Conservation (phyloP, 2,797 vertebrate species). For the Ptychobarbus kaznakovi region DNA sequence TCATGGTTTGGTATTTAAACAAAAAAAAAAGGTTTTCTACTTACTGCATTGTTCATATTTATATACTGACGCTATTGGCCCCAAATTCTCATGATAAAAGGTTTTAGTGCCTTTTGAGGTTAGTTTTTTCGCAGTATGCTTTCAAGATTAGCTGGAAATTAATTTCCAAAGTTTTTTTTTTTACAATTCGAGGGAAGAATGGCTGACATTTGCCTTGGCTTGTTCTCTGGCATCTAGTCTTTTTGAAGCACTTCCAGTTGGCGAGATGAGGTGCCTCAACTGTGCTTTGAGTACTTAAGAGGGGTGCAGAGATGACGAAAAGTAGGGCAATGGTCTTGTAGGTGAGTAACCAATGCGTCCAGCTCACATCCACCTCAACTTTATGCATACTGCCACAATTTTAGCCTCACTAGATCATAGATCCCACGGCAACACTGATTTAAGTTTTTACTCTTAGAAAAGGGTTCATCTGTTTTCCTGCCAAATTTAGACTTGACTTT, state of each 20-base stretch:
- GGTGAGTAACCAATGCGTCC: constrained; percentile 68
- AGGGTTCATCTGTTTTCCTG: background rate
- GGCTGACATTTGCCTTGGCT: constrained; percentile 56
- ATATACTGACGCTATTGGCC: background rate
- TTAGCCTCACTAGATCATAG: constrained; percentile 7
- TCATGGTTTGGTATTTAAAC: constrained; percentile 47
- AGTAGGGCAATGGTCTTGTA: constrained; percentile 64
- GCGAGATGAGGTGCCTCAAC: constrained; percentile 61
- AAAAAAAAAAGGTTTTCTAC: background rate
- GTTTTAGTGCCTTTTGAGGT: constrained; percentile 1
- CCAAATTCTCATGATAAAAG: background rate
- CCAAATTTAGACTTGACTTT: background rate
- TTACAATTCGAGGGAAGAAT: constrained; percentile 29
- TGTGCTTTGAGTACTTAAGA: constrained; percentile 64
- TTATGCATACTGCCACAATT: background rate
- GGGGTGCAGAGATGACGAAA: constrained; percentile 61
- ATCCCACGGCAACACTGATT: constrained; percentile 45
- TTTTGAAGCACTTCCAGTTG: constrained; percentile 64
- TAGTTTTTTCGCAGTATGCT: constrained; percentile 12
- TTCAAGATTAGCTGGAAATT: background rate
- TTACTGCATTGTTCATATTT: background rate
- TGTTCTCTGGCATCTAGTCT: constrained; percentile 67
- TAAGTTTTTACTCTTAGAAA: background rate
- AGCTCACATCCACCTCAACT: constrained; percentile 56
- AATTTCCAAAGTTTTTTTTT: constrained; percentile 28